These are phyloP conservation scores for Zaprionus ornatus DNA, from an alignment of 1,140 invertebrate genomes.

Conservation along the genomic window DNA sequence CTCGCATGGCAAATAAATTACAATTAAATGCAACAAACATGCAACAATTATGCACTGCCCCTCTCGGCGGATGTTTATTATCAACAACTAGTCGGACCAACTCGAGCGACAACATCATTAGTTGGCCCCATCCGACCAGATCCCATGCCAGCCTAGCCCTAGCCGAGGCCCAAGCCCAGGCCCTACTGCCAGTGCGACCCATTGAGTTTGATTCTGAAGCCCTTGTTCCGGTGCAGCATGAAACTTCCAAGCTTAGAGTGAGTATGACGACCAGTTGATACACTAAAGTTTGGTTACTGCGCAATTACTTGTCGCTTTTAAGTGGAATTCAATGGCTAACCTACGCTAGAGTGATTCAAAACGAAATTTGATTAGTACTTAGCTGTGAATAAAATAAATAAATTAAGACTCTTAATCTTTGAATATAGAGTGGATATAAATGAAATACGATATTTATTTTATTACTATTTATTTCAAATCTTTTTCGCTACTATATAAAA, in stretches of 20 bases:
- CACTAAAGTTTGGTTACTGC: neutral
- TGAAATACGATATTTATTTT: no score
- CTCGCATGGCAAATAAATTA: slow-evolving; percentile 72
- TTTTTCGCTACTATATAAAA: no score
- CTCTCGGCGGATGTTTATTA: slow-evolving; percentile 67
- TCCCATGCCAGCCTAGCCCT: neutral
- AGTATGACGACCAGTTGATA: neutral
- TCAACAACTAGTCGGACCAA: slow-evolving; percentile 43
- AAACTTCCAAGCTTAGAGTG: neutral
- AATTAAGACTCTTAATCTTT: no score
- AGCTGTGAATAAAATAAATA: no score
- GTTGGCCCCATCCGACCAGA: slow-evolving; percentile 16
- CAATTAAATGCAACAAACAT: slow-evolving; percentile 75
- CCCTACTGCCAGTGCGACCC: slow-evolving; percentile 6
- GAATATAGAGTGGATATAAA: no score
- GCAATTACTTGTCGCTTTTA: no score
- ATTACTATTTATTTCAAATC: no score
- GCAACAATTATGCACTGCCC: slow-evolving; percentile 57
- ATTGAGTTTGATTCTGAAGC: slow-evolving; percentile 36
- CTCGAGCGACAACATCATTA: slow-evolving; percentile 65
- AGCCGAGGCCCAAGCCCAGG: slow-evolving; percentile 7
- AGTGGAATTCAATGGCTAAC: no score
- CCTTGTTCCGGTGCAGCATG: slow-evolving; percentile 18
- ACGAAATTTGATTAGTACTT: neutral
- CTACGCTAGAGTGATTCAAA: no score